Evolutionary conservation across 1,140 invertebrate species (phyloP).

Genomic region (Drosophila tsacasi): DNA sequence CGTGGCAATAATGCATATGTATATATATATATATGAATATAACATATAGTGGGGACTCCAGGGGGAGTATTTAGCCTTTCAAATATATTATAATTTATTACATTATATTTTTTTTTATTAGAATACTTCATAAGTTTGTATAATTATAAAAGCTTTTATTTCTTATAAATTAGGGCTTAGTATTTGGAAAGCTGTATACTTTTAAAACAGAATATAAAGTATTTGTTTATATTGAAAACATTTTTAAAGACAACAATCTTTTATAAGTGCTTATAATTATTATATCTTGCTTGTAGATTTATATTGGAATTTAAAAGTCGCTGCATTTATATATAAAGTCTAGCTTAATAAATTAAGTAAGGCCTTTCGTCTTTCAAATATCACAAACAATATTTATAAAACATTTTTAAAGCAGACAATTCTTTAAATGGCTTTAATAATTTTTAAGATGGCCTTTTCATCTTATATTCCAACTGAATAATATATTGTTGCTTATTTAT

Average conservation of each 20-base stretch:
- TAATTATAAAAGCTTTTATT: too few species aligned
- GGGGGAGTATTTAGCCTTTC: too few species aligned
- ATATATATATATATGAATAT: not conserved
- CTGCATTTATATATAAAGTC: too few species aligned
- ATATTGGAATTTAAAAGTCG: too few species aligned
- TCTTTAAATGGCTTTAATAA: not conserved
- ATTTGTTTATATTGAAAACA: not conserved
- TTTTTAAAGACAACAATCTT: not conserved
- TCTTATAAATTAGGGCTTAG: too few species aligned
- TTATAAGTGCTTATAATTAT: too few species aligned
- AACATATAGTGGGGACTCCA: constrained; percentile 7
- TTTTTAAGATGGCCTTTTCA: too few species aligned
- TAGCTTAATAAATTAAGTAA: too few species aligned
- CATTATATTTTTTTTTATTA: too few species aligned
- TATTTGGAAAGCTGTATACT: too few species aligned
- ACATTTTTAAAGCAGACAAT: not conserved
- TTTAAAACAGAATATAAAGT: too few species aligned
- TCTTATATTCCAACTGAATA: not conserved
- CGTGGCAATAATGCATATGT: constrained; percentile 29
- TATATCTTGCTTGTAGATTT: too few species aligned
- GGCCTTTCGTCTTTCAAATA: not conserved
- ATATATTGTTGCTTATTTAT: not conserved
- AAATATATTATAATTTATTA: not conserved
- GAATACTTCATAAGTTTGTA: not conserved
- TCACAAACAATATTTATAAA: not conserved